Evolutionary conservation across 2,797 vertebrate species (phyloP).

Genomic region (Anas flavirostris): DNA sequence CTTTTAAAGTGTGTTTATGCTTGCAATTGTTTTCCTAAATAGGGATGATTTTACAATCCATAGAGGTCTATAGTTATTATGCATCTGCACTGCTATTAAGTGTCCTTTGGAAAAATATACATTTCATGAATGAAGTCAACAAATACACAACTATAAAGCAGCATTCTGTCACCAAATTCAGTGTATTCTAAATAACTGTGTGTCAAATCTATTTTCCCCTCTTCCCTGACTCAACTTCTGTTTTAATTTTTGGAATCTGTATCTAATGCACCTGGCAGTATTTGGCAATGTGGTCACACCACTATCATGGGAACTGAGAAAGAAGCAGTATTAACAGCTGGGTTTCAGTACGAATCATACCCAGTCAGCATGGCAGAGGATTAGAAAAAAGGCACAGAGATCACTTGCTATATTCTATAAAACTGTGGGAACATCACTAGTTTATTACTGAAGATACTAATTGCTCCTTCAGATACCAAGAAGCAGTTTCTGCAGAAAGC

Average conservation of each 20-base stretch:
- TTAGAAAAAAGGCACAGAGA: background rate
- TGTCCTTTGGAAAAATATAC: background rate
- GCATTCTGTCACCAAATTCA: background rate
- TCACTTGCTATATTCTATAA: background rate
- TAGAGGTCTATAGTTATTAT: background rate
- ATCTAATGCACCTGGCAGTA: constrained; percentile 30
- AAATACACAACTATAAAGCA: background rate
- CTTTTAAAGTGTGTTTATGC: background rate
- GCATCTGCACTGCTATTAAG: background rate
- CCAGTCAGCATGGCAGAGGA: background rate
- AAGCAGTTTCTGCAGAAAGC: background rate
- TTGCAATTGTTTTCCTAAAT: background rate
- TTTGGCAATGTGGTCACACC: constrained; percentile 13
- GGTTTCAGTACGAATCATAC: constrained; percentile 25
- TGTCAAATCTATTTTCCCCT: background rate
- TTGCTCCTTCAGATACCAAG: background rate
- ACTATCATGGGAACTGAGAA: constrained; percentile 47
- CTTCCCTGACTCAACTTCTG: background rate
- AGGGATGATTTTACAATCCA: background rate
- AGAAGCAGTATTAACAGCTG: constrained; percentile 26
- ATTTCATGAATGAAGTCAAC: background rate
- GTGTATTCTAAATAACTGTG: background rate
- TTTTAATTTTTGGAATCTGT: constrained; percentile 39
- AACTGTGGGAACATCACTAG: background rate
- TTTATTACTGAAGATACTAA: background rate